Base-by-base conservation (phyloP, 2,797 vertebrate genomes). In the Anniella stebbinsi region DNA sequence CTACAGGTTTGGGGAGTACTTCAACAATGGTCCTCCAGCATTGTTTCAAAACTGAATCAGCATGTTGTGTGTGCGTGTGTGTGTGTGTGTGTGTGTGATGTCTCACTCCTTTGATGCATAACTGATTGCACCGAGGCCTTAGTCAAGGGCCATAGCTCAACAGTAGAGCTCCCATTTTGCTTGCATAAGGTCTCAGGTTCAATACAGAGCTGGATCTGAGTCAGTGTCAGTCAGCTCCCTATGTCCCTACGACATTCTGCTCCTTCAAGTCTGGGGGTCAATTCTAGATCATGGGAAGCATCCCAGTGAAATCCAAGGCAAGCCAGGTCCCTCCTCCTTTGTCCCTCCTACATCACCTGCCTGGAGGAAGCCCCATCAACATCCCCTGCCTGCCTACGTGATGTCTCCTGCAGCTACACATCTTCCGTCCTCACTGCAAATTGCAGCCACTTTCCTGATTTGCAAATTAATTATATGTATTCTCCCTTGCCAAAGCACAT, bases 401-500 rank as follows among this genome's bases (percentile, higher is more conserved):
- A 90, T n/a, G 45, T 51, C n/a, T 93, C 11, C 81, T 76, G 63
- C 85, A 89, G 86, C 69, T 48, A 41, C 90, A 93, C 77, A 80
- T 51, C 51, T 30, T 57, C 84, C 38, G 88, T 81, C 91, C 92
- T 54, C 70, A 92, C 92, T 91, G 92, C 90, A 94, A 94, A 92
- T 88, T 91, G 91, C 93, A 95, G 93, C 91, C 82, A 84, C 91
- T 78, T 91, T 83, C 87, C 93, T 77, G 88, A 93, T 93, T 89
- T 94, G 89, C 93, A 96, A 88, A 95, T 96, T 95, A 96, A 95
- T 95, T 93, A 91, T 41, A 87, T 0, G 10, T 90, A 0, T 0
- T 86, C 87, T 92, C 87, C 90, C 88, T 89, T 95, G 92, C 93
- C 94, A 91, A 94, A 92, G 91, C 93, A 86, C 91, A 90, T 91